A percentile compares a stretch with the other conserved stretches of the same genome.
Evolutionary conservation across 2,797 vertebrate genomes (phyloP).

Genomic region (Amphiprion clarkii): DNA sequence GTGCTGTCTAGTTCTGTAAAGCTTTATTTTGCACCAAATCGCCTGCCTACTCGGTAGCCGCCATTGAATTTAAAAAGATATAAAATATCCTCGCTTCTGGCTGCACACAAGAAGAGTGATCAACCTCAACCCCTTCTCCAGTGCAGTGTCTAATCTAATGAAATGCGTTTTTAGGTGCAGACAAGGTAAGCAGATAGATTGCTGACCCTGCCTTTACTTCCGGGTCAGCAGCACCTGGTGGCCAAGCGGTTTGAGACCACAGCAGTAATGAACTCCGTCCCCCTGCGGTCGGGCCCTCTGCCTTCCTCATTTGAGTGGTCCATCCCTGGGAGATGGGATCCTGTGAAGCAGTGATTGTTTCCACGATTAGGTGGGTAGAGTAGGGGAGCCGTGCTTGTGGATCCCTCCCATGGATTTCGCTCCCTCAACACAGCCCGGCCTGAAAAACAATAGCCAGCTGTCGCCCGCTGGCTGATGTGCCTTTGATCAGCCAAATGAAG

Average conservation of each 20-base stretch:
- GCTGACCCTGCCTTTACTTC: conserved; percentile 83
- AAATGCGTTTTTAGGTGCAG: conserved; percentile 72
- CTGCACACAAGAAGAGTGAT: conserved; percentile 20
- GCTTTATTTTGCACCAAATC: conserved; percentile 8
- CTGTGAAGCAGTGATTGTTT: conserved; percentile 94
- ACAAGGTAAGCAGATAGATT: conserved; percentile 79
- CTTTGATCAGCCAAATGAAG: conserved; percentile 99
- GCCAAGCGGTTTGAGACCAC: conserved; percentile 65
- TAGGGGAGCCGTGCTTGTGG: conserved; percentile 81
- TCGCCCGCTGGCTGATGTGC: conserved; percentile 92
- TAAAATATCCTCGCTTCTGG: conserved; percentile 2
- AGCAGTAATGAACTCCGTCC: conserved; percentile 86
- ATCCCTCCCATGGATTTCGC: conserved; percentile 87
- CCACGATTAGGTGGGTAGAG: conserved; percentile 89
- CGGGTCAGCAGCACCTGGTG: conserved; percentile 75
- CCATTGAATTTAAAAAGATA: neutral
- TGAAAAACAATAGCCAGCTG: conserved; percentile 97
- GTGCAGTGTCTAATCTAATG: conserved; percentile 69
- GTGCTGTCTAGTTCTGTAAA: neutral
- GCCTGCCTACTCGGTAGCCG: neutral
- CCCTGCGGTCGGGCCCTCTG: conserved; percentile 81
- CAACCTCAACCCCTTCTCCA: conserved; percentile 42
- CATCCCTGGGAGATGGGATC: conserved; percentile 92
- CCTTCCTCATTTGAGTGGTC: conserved; percentile 89
- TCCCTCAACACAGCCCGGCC: conserved; percentile 79